phyloP scores from a whole-genome alignment of 2,113 vertebrate genomes.

The Theristicus caerulescens region DNA sequence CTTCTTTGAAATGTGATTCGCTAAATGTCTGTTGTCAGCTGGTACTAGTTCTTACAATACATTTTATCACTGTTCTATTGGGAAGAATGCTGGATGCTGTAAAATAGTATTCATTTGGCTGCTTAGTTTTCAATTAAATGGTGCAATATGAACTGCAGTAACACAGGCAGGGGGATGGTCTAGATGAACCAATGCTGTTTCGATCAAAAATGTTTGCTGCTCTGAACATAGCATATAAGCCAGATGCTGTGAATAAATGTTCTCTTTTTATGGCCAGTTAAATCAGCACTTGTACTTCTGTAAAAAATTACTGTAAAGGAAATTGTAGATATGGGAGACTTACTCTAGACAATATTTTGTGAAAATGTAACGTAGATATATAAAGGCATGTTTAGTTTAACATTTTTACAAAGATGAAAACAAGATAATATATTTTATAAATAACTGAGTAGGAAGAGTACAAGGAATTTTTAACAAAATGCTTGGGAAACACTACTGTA shows the following conservation, averaged over 20 bases:
- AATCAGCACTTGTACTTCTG: constrained; percentile 26
- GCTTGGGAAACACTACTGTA: constrained; percentile 19
- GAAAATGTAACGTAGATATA: neutral
- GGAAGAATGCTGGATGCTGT: neutral
- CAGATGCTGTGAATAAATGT: constrained; percentile 40
- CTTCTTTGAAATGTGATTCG: neutral
- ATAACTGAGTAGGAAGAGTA: neutral
- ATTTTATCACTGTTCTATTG: neutral
- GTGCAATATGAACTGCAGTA: neutral
- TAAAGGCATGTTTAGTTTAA: constrained; percentile 5
- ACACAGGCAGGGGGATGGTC: neutral
- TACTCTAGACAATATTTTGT: neutral
- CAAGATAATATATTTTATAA: constrained; percentile 8
- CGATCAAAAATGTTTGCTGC: neutral
- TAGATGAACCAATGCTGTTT: neutral
- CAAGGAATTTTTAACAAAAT: neutral
- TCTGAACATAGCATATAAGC: neutral
- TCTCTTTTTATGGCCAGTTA: constrained; percentile 44
- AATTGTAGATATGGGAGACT: constrained; percentile 1
- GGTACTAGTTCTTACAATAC: neutral
- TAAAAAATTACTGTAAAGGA: constrained; percentile 35
- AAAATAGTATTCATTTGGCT: constrained; percentile 13
- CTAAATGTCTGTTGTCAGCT: neutral
- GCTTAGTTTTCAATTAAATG: constrained; percentile 31
- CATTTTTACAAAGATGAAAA: constrained; percentile 22